Evolutionary conservation across 2,888 invertebrate species (phyloP).

Genomic region (Panzeria rudis): DNA sequence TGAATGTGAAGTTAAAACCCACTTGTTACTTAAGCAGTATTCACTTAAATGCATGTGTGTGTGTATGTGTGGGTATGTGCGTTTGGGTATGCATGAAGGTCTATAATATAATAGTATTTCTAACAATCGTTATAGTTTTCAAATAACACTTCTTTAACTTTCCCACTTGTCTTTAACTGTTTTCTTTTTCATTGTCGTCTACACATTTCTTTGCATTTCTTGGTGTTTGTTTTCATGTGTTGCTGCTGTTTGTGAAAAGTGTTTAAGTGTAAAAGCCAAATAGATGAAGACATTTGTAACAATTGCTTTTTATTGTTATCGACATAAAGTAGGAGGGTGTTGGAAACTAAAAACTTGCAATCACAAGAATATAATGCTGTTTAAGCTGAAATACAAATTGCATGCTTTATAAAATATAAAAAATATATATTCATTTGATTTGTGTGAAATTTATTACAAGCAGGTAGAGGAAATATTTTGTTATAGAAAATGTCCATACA

Average conservation of each 20-base stretch:
- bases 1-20: slow-evolving; percentile 44
- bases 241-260: slow-evolving; percentile 74
- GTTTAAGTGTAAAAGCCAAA: slow-evolving; percentile 78
- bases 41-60: slow-evolving; percentile 10
- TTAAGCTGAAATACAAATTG: slow-evolving; percentile 60
- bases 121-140: slow-evolving; percentile 64
- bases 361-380: slow-evolving; percentile 23
- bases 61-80: not conserved
- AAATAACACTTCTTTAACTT: slow-evolving; percentile 57
- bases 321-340: slow-evolving; percentile 42
- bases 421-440: slow-evolving; percentile 26
- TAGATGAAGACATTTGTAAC: slow-evolving; percentile 72
- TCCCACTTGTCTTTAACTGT: slow-evolving; percentile 52
- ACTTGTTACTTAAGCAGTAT: slow-evolving; percentile 46
- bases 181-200: slow-evolving; percentile 18
- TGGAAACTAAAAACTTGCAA: slow-evolving; percentile 20
- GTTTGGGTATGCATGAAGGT: not conserved
- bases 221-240: slow-evolving; percentile 35
- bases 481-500: not conserved
- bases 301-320: slow-evolving; percentile 70
- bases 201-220: slow-evolving; percentile 34
- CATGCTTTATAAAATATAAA: slow-evolving; percentile 19
- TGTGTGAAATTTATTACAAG: not conserved
- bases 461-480: not conserved
- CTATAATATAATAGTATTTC: slow-evolving; percentile 49